These are phyloP conservation scores for Micrasema longulum DNA, from an alignment of 1,140 invertebrate genomes.

Conservation along the genomic window DNA sequence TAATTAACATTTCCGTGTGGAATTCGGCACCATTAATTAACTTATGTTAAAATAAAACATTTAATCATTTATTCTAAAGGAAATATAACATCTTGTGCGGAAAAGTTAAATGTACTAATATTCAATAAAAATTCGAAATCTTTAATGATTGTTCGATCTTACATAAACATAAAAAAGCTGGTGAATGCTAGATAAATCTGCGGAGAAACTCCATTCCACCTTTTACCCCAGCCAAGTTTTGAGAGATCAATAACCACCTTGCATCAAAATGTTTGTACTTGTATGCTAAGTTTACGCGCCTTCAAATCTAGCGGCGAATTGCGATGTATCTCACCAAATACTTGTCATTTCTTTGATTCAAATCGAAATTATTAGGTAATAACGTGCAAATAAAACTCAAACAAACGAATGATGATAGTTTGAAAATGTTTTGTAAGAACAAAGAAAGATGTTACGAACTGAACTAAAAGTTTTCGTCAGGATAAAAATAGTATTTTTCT, in stretches of 20 bases:
- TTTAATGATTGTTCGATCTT: too few species aligned
- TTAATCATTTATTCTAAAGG: too few species aligned
- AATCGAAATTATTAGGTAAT: background rate
- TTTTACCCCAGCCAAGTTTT: conserved; percentile 39
- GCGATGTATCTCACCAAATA: background rate
- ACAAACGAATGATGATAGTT: background rate
- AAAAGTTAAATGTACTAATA: too few species aligned
- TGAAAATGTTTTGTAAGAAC: conserved; percentile 9
- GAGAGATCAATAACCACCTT: conserved; percentile 52
- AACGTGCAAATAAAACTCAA: conserved; percentile 12
- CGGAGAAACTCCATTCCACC: conserved; percentile 18
- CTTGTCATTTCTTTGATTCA: background rate
- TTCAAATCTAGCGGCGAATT: conserved; percentile 2
- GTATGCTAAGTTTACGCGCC: conserved; percentile 41
- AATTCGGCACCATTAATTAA: too few species aligned
- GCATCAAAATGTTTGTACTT: conserved; percentile 48
- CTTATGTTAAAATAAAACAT: too few species aligned
- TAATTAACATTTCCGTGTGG: too few species aligned
- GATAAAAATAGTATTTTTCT: conserved; percentile 2
- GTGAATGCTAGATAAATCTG: conserved; percentile 6
- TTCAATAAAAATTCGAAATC: too few species aligned
- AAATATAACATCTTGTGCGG: too few species aligned
- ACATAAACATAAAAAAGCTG: too few species aligned
- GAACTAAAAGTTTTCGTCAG: conserved; percentile 21
- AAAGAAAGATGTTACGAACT: conserved; percentile 27